phyloP scores from a whole-genome alignment of 2,113 vertebrate genomes.

The Anhinga rufa region DNA sequence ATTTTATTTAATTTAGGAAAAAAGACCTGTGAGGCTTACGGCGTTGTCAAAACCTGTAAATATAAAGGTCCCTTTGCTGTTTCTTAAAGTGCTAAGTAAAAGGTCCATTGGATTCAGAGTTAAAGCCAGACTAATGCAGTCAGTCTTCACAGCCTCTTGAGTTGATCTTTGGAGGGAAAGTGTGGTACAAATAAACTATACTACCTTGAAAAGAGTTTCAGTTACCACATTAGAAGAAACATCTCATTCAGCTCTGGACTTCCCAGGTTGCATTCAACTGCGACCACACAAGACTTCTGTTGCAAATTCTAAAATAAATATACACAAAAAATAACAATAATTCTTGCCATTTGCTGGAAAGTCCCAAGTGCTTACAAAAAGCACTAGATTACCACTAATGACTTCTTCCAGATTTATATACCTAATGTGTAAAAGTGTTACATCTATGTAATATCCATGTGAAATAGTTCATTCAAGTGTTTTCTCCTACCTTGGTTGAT shows the following conservation, averaged over 20 bases:
- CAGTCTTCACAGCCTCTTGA: background rate
- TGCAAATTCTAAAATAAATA: background rate
- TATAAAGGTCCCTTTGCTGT: constrained; percentile 34
- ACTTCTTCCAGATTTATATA: background rate
- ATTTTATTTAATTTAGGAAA: constrained; percentile 52
- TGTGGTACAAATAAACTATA: background rate
- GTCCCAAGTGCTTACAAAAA: background rate
- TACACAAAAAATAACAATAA: background rate
- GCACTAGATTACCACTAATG: background rate
- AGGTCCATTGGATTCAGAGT: background rate
- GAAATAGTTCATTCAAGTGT: background rate
- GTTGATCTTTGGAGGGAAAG: background rate
- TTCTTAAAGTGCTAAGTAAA: constrained; percentile 32
- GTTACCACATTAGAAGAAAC: background rate
- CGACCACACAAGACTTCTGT: background rate
- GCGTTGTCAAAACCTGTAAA: background rate
- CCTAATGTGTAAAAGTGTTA: background rate
- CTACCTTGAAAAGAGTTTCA: background rate
- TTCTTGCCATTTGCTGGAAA: background rate
- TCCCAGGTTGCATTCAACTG: background rate
- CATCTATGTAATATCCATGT: background rate
- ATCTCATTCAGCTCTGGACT: background rate
- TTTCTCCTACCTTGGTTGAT: background rate
- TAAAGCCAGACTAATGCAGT: background rate
- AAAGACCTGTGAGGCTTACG: constrained; percentile 9